These are phyloP conservation scores for Panopea generosa DNA, from an alignment of 2,888 invertebrate genomes.

Conservation along the genomic window DNA sequence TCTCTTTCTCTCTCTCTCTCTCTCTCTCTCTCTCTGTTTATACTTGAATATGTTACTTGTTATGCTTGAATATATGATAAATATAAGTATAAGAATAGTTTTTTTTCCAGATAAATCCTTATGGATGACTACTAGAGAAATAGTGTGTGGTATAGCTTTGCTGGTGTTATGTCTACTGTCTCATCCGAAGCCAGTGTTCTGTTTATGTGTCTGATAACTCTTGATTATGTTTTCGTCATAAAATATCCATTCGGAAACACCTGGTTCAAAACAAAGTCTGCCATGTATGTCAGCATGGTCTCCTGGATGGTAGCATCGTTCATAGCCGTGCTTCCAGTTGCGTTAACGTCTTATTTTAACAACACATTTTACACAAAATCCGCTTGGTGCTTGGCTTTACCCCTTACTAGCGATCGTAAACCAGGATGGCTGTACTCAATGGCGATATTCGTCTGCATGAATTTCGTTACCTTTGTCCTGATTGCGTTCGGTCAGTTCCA, in stretches of 20 bases:
- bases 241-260: constrained; percentile 86
- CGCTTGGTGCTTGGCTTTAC: constrained; percentile 82
- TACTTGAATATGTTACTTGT: background rate
- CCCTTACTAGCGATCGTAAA: too few species aligned
- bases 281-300: constrained; percentile 55
- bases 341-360: constrained; percentile 76
- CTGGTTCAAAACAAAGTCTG: constrained; percentile 63
- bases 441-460: constrained; percentile 81
- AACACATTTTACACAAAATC: constrained; percentile 79
- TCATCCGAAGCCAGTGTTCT: constrained; percentile 89
- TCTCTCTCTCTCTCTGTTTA: constrained; percentile 14
- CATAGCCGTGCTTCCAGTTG: constrained; percentile 78
- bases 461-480: constrained; percentile 45
- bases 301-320: constrained; percentile 75
- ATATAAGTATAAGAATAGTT: background rate
- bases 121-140: constrained; percentile 56
- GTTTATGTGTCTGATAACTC: too few species aligned
- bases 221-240: constrained; percentile 89
- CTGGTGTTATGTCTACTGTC: constrained; percentile 64
- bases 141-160: constrained; percentile 60
- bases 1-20: constrained; percentile 31
- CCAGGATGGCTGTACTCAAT: too few species aligned
- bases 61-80: background rate
- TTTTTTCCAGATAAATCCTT: background rate
- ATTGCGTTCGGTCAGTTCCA: constrained; percentile 18